Evolutionary conservation across 2,888 invertebrate genomes (phyloP).

Genomic region (Pterostichus niger): DNA sequence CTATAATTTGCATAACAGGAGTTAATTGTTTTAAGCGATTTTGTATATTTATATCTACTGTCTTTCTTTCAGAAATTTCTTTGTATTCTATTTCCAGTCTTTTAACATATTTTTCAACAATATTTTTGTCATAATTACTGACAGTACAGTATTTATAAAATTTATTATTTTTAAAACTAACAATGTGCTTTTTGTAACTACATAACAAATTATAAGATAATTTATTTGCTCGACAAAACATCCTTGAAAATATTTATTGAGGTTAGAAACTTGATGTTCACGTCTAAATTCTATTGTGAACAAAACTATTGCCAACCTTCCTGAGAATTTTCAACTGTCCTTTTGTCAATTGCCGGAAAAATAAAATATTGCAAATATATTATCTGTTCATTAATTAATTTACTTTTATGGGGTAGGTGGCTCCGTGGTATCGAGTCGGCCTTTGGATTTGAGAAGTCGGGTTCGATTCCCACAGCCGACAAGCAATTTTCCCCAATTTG

Average conservation of each 20-base stretch:
- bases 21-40: conserved; percentile 76
- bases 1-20: conserved; percentile 80
- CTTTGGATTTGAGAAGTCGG: too few relatives aligned
- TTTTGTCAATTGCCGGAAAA: too few relatives aligned
- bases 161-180: neutral
- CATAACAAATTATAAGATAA: conserved; percentile 18
- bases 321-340: too few relatives aligned
- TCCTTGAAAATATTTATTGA: neutral
- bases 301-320: too few relatives aligned
- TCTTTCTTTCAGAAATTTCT: conserved; percentile 61
- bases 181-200: neutral
- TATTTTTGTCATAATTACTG: conserved; percentile 67
- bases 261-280: neutral
- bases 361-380: too few relatives aligned
- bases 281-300: too few relatives aligned
- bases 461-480: too few relatives aligned
- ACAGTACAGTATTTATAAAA: conserved; percentile 11
- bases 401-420: too few relatives aligned
- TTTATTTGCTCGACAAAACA: conserved; percentile 46
- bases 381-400: too few relatives aligned
- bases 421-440: too few relatives aligned
- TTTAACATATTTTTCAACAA: conserved; percentile 73
- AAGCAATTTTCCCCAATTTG: too few relatives aligned
- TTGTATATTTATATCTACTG: conserved; percentile 62
- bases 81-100: conserved; percentile 73